Evolutionary conservation across 2,113 vertebrate species (phyloP), one percentile per base, ranked within the genome.

Genomic region (Hemicordylus capensis): DNA sequence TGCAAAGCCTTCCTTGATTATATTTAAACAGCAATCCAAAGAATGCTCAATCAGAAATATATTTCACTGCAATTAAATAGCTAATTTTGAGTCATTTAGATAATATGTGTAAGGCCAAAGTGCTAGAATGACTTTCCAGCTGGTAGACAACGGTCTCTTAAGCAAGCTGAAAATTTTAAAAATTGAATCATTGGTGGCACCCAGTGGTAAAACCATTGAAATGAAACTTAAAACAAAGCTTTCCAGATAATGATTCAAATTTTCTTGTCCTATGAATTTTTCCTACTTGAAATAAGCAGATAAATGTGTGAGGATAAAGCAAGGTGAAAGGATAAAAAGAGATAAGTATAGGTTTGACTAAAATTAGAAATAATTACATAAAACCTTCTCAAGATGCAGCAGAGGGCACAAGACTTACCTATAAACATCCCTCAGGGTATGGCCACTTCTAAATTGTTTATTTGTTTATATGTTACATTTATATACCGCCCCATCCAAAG

Each of bases 101-200:
- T 5, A 26, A 28, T 72, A 26, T 17, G 44, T 74, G 48, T 31
- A 6, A 20, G 4, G 34, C 19, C 12, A 22, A 76, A 91, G 54
- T 85, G 77, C 19, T 64, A 59, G 2, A 46, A 2, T 5, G 58
- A 69, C 2, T 26, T 22, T 12, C 28, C 3, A 0, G 42, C 84
- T 59, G 9, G 10, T 66, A 39, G 86, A 80, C 10, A 20, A 28
- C 12, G 0, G 0, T 10, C 31, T 80, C 46, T 34, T 66, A 51
- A 67, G 74, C 80, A 72, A 72, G n/a, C n/a, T 14, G 58, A 46
- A 0, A 37, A 89, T 72, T 61, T 63, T 46, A 82, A 91, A 54
- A 89, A 61, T 58, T 90, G 94, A 92, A 90, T 90, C 74, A 85
- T 78, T 83, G 89, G 89, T 91, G 94, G 80, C 94, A 94, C 91